phyloP scores from a whole-genome alignment of 2,113 vertebrate genomes.

The Lates calcarifer region DNA sequence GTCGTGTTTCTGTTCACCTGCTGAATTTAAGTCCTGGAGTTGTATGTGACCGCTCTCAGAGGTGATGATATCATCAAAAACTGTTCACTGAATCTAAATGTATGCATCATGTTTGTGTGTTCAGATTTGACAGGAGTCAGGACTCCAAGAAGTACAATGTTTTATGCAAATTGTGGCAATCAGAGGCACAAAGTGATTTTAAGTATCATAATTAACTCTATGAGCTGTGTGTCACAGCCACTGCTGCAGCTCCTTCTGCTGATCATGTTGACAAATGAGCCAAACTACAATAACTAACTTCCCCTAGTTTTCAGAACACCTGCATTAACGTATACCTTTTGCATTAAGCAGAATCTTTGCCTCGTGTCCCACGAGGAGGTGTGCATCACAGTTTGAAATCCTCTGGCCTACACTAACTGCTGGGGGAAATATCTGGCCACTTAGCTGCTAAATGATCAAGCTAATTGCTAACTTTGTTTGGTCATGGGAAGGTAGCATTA shows the following conservation, averaged over 20 bases:
- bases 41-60: background rate
- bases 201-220: background rate
- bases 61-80: background rate
- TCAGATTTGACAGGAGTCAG: background rate
- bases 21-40: background rate
- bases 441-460: background rate
- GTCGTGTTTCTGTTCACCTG: too few relatives aligned
- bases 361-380: too few relatives aligned
- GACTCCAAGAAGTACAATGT: background rate
- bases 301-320: background rate
- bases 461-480: background rate
- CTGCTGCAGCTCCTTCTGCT: background rate
- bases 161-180: background rate
- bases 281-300: background rate
- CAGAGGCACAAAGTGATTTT: background rate
- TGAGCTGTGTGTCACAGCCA: background rate
- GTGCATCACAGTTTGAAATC: too few relatives aligned
- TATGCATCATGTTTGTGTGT: too few relatives aligned
- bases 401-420: too few relatives aligned
- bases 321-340: background rate
- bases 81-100: too few relatives aligned
- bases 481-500: background rate
- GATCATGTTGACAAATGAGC: background rate
- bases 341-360: too few relatives aligned
- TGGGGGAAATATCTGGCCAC: too few relatives aligned